Base-by-base conservation (phyloP, 2,113 vertebrate species). In the Opisthocomus hoazin region DNA sequence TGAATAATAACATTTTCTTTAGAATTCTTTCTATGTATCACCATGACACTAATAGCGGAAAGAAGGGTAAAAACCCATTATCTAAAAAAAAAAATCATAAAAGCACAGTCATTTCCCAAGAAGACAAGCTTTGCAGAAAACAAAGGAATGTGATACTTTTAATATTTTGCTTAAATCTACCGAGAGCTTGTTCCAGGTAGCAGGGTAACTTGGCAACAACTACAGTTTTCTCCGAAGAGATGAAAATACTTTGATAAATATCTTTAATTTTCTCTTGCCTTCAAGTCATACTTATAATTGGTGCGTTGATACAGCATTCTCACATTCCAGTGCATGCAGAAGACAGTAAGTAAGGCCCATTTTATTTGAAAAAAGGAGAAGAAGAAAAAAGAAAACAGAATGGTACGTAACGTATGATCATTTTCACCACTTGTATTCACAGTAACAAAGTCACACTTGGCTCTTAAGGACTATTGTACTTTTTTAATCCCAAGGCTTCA, bases 241-340 rank as follows among this genome's bases (percentile, higher is more conserved):
- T 48, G 61, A 95, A 97, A 96, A 77, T 66, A 76, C 68, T 88
- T 96, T 97, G 97, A 98, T 93, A 96, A 95, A 97, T 93, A 89
- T 83, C 41, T 97, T 97, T 98, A 90, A 98, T 98, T 97, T 97
- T 87, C 92, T 89, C 36, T 53, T 73, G 77, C 79, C 94, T 97
- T 54, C 36, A 87, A 97, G 92, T 89, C 82, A 82, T 80, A 20
- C 26, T 84, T 32, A 13, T 69, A 94, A 87, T 76, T 87, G 58
- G 56, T 61, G 43, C 68, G 37, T 50, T 43, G 91, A 94, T 18
- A 17, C 20, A 37, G 83, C 60, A 77, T 79, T 93, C 80, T 88
- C 21, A 80, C 48, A 77, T 84, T 94, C 39, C 61, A 69, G 57
- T 39, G n/a, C 13, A 50, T 51, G 39, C 32, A 92, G 39, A 43